Conservation (phyloP, 1,140 invertebrate species). For the Dolichoris vasculosae region DNA sequence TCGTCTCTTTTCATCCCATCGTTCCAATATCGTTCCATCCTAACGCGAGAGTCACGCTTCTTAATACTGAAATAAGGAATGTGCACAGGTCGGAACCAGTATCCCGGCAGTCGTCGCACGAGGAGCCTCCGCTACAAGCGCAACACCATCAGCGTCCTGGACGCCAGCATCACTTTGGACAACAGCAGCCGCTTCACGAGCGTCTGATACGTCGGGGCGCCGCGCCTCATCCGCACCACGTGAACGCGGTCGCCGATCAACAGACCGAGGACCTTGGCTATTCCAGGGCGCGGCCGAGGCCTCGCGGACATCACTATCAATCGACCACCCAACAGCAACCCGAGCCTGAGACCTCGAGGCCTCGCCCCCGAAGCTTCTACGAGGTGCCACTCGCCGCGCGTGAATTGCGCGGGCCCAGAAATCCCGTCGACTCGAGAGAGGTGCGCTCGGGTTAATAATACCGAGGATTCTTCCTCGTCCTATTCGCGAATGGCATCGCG, state of each 20-base stretch:
- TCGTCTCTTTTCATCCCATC: too few relatives aligned
- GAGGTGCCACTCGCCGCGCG: constrained; percentile 66
- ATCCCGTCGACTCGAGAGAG: constrained; percentile 63
- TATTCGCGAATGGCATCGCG: too few relatives aligned
- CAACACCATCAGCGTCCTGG: constrained; percentile 17
- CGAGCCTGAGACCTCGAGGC: constrained; percentile 65
- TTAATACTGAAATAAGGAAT: not conserved
- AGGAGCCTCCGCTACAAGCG: constrained; percentile 36
- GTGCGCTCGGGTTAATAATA: constrained; percentile 56
- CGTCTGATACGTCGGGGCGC: constrained; percentile 45
- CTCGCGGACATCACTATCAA: constrained; percentile 32
- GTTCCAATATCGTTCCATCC: not conserved
- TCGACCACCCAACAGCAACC: constrained; percentile 14
- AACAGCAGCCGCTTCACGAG: constrained; percentile 47
- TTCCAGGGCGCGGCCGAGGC: constrained; percentile 64
- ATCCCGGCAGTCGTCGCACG: constrained; percentile 47
- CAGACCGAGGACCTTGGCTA: constrained; percentile 63
- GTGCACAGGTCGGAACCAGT: constrained; percentile 46
- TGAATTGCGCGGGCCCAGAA: constrained; percentile 66
- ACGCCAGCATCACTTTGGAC: constrained; percentile 25
- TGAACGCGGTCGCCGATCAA: not conserved
- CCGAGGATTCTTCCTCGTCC: too few relatives aligned
- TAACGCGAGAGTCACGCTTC: not conserved
- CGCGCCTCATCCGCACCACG: constrained; percentile 39
- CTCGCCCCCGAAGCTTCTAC: constrained; percentile 71